phyloP scores from a whole-genome alignment of 2,888 invertebrate genomes.

The Noctua janthina region DNA sequence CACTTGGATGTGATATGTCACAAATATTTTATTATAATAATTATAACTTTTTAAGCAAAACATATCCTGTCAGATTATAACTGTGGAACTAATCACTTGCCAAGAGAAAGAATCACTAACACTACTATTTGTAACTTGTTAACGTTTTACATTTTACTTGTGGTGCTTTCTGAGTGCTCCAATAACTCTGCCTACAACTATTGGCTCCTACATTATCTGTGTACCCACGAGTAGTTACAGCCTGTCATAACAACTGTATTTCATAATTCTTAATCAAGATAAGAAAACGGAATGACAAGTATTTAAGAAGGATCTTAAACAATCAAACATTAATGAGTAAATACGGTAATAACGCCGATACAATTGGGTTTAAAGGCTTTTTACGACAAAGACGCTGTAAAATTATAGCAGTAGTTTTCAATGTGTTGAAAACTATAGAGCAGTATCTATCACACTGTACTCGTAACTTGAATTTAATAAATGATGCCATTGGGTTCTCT shows the following conservation, averaged over 20 bases:
- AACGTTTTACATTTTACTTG: background rate
- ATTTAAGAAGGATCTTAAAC: slow-evolving; percentile 31
- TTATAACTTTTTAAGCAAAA: background rate
- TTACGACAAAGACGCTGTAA: slow-evolving; percentile 15
- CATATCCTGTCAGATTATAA: background rate
- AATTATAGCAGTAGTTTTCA: slow-evolving; percentile 8
- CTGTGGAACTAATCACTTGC: too few relatives aligned
- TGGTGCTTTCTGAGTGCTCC: background rate
- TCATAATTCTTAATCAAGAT: slow-evolving; percentile 34
- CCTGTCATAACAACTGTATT: slow-evolving; percentile 14
- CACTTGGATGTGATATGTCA: background rate
- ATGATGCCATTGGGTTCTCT: background rate
- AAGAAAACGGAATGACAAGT: slow-evolving; percentile 28
- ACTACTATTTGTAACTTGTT: background rate
- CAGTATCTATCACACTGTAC: background rate
- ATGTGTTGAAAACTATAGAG: background rate
- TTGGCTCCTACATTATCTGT: background rate
- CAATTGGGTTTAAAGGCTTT: slow-evolving; percentile 1
- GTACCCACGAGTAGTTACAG: background rate
- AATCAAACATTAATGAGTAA: slow-evolving; percentile 38
- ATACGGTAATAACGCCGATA: slow-evolving; percentile 24
- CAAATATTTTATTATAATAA: background rate
- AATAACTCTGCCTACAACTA: background rate
- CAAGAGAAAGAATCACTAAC: too few relatives aligned
- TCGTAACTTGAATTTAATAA: background rate